These are phyloP conservation scores for Nematostella vectensis DNA, from an alignment of 92 coral and sea anemone genomes.

Conservation along the genomic window DNA sequence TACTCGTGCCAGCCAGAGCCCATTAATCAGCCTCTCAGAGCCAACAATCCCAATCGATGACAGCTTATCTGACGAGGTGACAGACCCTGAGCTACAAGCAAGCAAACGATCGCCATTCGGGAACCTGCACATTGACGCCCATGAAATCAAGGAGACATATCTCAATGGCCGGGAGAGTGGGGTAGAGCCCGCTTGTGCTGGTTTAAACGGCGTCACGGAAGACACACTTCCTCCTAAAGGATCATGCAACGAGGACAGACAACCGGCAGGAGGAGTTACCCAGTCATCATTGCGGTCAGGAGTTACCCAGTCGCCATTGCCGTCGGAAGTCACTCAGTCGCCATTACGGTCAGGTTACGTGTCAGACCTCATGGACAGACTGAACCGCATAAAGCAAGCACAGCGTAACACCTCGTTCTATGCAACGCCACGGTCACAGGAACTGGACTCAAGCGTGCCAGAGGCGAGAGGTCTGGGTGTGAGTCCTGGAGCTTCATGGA, in stretches of 20 bases:
- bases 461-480: constrained; percentile 2
- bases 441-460: constrained; percentile 4
- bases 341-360: constrained; percentile 21
- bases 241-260: not conserved
- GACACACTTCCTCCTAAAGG: not conserved
- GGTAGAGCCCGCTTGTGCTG: not conserved
- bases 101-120: constrained; percentile 27
- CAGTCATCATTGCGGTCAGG: not conserved
- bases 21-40: constrained; percentile 19
- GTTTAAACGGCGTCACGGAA: not conserved
- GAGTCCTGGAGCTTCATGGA: constrained; percentile 1
- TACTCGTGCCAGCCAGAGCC: not conserved
- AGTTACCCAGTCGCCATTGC: not conserved
- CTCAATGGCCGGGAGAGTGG: not conserved
- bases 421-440: constrained; percentile 9
- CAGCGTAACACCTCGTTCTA: constrained; percentile 24
- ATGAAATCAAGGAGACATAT: constrained; percentile 1
- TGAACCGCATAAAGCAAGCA: constrained; percentile 41
- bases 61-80: constrained; percentile 1
- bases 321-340: not conserved
- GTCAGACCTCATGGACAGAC: constrained; percentile 48
- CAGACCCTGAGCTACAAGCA: not conserved
- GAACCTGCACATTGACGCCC: constrained; percentile 7
- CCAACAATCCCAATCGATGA: constrained; percentile 8
- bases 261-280: not conserved